phyloP scores from a whole-genome alignment of 1,140 invertebrate species.

The Neuroterus valhalla region DNA sequence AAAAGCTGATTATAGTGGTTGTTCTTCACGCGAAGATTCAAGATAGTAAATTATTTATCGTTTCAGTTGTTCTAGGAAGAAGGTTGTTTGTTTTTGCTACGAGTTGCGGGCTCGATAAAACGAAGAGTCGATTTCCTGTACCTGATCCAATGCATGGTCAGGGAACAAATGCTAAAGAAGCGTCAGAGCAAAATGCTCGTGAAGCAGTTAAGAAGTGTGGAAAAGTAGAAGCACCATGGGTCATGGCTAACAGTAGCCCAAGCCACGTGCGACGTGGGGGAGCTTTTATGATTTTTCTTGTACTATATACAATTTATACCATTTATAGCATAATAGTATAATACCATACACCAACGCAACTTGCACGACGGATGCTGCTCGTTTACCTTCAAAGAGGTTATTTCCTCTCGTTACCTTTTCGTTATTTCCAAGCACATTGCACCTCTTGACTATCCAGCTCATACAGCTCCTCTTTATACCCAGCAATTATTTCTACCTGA shows the following conservation, averaged over 20 bases:
- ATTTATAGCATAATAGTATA: not conserved
- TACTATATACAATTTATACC: not conserved
- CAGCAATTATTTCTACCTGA: constrained; percentile 22
- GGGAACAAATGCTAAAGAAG: not conserved
- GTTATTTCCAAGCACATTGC: not conserved
- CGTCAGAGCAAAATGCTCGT: too few species aligned
- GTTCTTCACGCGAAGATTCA: constrained; percentile 4
- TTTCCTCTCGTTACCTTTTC: constrained; percentile 21
- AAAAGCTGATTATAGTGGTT: constrained; percentile 22
- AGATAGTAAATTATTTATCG: constrained; percentile 31
- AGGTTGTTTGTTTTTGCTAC: constrained; percentile 14
- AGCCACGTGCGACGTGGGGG: not conserved
- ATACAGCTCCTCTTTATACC: constrained; percentile 12
- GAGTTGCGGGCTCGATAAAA: not conserved
- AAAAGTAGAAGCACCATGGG: not conserved
- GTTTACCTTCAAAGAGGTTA: constrained; percentile 23
- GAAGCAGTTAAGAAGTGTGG: not conserved
- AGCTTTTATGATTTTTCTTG: constrained; percentile 14
- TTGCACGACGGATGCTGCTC: constrained; percentile 1
- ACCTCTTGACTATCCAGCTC: not conserved
- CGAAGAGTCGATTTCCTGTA: not conserved
- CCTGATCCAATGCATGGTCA: too few species aligned
- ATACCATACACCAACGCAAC: too few species aligned
- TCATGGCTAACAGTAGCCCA: not conserved
- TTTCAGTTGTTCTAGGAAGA: constrained; percentile 9